Base-by-base conservation (phyloP, 2,888 invertebrate genomes). In the Drosophila prostipennis region DNA sequence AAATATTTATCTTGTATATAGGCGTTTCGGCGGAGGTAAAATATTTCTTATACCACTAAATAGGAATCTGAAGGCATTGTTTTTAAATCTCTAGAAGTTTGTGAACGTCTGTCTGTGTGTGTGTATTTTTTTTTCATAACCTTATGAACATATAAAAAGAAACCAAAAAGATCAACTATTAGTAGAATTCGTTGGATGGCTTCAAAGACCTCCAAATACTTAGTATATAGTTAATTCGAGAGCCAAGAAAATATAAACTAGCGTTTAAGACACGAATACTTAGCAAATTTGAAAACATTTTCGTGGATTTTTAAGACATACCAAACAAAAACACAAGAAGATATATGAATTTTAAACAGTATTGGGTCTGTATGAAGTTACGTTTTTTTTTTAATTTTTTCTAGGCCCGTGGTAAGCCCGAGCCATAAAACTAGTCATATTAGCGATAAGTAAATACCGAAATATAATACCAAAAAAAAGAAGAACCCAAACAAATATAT, bases 171-270 rank as follows among this genome's bases (percentile, higher is more conserved):
- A 61, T 60, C 45, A 58, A 64, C 13, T 60, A 76, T 72, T 82
- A 82, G 82, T 82, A 77, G 85, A 82, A 82, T 80, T 85, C 75
- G 70, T 85, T 82, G 65, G 65, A 71, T 74, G 51, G 72, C 46
- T 55, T 34, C 39, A 37, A 52, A 59, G 34, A 16, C 16, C 72
- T 67, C 64, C 57, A 65, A 10, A 8, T 19, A 19, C 19, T 48
- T 60, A 56, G 57, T 37, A 8, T 11, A 13, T 70, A 70, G 68
- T 8, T 59, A 69, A 70, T 69, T 69, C 64, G 55, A 46, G 19
- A 16, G 29, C 34, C 46, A 39, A 13, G 13, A 43, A 40, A 37
- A 40, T 10, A 55, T 36, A 51, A 51, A 23, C 6, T 61, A 14
- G n/a, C 14, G 32, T 6, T 0, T 51, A 56, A 58, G 57, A 16